These are phyloP conservation scores for Drosophila niveifrons DNA, from an alignment of 2,888 invertebrate species.

Conservation along the genomic window DNA sequence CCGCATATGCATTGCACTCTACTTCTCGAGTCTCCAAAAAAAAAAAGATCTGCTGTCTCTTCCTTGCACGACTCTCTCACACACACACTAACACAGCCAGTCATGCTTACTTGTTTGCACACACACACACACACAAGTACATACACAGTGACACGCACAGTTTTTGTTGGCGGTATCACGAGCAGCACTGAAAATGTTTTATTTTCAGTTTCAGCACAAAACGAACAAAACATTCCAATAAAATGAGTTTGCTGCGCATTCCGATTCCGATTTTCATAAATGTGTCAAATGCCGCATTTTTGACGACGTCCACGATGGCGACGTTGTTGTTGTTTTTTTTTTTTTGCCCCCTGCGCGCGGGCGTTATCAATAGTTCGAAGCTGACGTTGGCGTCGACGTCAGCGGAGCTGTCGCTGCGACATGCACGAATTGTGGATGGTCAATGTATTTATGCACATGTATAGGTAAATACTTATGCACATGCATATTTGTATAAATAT, in stretches of 20 bases:
- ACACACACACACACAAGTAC: conserved; percentile 3
- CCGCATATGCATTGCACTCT: conserved; percentile 22
- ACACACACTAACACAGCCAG: background rate
- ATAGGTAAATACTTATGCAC: conserved; percentile 9
- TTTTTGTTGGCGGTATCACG: conserved; percentile 23
- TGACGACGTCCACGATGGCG: conserved; percentile 48
- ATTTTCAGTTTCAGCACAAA: conserved; percentile 60
- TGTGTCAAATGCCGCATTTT: conserved; percentile 80
- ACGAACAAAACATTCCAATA: conserved; percentile 75
- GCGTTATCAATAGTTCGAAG: conserved; percentile 53
- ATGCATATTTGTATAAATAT: conserved; percentile 16
- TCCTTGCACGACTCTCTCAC: conserved; percentile 22
- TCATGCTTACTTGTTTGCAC: conserved; percentile 1
- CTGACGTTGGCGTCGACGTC: conserved; percentile 21
- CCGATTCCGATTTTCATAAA: conserved; percentile 81
- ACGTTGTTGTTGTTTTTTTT: conserved; percentile 11
- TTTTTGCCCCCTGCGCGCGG: conserved; percentile 34
- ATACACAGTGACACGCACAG: conserved; percentile 18
- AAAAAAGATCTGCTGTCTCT: conserved; percentile 27
- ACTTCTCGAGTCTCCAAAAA: conserved; percentile 31
- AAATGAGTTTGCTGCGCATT: conserved; percentile 77
- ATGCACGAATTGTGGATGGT: conserved; percentile 54
- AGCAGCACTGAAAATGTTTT: conserved; percentile 58
- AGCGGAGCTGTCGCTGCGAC: conserved; percentile 37
- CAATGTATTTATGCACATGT: conserved; percentile 37